These are phyloP conservation scores for Liparis tanakae DNA, from an alignment of 2,797 vertebrate species.

Conservation along the genomic window DNA sequence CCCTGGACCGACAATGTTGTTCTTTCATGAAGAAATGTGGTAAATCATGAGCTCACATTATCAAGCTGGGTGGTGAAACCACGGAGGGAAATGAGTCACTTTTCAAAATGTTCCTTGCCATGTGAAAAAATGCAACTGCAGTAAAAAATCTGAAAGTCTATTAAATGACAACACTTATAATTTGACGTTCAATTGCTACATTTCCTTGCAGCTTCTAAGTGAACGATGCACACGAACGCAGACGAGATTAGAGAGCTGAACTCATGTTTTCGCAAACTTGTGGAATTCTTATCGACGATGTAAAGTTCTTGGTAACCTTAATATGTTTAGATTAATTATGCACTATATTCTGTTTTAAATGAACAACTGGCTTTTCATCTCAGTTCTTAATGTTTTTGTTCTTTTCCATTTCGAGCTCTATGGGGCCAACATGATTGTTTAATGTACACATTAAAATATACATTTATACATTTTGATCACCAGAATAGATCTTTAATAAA, in stretches of 20 bases:
- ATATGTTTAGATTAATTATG: not conserved
- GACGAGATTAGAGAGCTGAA: not conserved
- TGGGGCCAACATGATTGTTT: not conserved
- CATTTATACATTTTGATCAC: not conserved
- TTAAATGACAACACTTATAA: not conserved
- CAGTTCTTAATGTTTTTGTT: not conserved
- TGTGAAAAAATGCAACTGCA: constrained; percentile 6
- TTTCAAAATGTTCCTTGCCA: constrained; percentile 3
- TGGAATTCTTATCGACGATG: not conserved
- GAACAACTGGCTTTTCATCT: not conserved
- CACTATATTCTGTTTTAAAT: not conserved
- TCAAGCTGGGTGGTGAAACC: constrained; percentile 13
- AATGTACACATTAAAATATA: not conserved
- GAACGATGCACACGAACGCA: not conserved
- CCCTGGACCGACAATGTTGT: not conserved
- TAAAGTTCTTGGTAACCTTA: not conserved
- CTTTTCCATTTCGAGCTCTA: not conserved
- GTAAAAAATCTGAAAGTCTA: not conserved
- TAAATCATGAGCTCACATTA: not conserved
- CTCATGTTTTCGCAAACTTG: not conserved
- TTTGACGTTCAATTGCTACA: not conserved
- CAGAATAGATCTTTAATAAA: not conserved
- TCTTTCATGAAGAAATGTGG: constrained; percentile 16
- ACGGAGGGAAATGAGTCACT: constrained; percentile 28
- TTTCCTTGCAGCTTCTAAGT: not conserved